phyloP scores from a whole-genome alignment of 2,888 invertebrate genomes.

The Tolmerus cingulatus region DNA sequence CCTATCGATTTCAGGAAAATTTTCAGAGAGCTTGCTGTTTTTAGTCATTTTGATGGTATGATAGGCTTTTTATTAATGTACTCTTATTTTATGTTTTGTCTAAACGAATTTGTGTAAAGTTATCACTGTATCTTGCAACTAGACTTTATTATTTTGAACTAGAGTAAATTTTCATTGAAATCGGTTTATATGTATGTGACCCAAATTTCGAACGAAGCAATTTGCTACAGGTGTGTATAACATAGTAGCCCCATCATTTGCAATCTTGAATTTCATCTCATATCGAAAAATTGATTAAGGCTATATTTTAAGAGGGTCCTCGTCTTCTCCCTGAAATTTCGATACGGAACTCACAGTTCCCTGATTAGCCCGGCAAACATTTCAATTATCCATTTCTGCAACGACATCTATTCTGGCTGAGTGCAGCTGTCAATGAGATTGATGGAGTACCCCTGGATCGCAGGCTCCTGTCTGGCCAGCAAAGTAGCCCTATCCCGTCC shows the following conservation, averaged over 20 bases:
- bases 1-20: too few species aligned
- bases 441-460: not conserved
- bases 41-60: too few species aligned
- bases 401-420: not conserved
- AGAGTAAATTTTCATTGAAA: too few species aligned
- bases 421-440: slow-evolving; percentile 16
- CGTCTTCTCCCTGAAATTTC: not conserved
- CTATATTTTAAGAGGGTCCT: not conserved
- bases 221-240: not conserved
- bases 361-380: not conserved
- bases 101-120: too few species aligned
- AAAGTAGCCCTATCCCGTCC: not conserved
- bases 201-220: not conserved
- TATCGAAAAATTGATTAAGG: not conserved
- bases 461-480: not conserved
- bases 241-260: not conserved
- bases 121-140: too few species aligned
- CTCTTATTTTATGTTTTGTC: too few species aligned
- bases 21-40: too few species aligned
- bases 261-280: not conserved
- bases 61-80: too few species aligned
- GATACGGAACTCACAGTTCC: not conserved
- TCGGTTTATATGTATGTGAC: too few species aligned
- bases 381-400: not conserved
- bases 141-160: too few species aligned